Evolutionary conservation across 2,113 vertebrate species (phyloP).

Genomic region (Ctenodactylus gundi): DNA sequence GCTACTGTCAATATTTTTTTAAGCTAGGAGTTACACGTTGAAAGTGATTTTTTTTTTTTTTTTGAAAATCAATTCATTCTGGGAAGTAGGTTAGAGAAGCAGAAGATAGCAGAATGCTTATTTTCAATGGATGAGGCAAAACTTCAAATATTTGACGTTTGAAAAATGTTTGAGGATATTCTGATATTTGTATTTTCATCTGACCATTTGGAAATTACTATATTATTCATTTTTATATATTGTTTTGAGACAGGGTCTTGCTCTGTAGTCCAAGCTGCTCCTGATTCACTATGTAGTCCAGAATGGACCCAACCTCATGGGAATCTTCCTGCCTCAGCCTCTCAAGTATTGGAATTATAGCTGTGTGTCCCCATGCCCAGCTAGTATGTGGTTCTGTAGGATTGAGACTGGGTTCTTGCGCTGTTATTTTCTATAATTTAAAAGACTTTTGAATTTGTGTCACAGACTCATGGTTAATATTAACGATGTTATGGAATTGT

Average conservation of each 20-base stretch:
- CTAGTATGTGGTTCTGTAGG: too few species aligned
- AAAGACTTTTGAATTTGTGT: not conserved
- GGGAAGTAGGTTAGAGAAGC: not conserved
- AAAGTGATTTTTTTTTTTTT: not conserved
- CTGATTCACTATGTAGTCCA: too few species aligned
- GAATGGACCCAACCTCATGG: too few species aligned
- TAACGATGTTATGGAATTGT: not conserved
- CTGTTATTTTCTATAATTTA: not conserved
- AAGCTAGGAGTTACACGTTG: not conserved
- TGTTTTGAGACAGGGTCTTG: too few species aligned
- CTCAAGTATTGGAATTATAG: too few species aligned
- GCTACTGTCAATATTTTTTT: not conserved
- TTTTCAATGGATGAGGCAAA: not conserved
- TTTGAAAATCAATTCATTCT: not conserved
- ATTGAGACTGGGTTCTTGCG: too few species aligned
- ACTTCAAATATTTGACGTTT: not conserved
- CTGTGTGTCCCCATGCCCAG: too few species aligned
- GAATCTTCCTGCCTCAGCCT: too few species aligned
- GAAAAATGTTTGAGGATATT: not conserved
- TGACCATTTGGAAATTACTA: not conserved
- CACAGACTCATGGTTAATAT: not conserved
- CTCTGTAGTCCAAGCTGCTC: too few species aligned
- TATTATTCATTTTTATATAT: too few species aligned
- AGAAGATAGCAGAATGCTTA: not conserved
- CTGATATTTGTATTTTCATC: not conserved